phyloP scores from a whole-genome alignment of 2,888 invertebrate genomes.

The Rhagium mordax region DNA sequence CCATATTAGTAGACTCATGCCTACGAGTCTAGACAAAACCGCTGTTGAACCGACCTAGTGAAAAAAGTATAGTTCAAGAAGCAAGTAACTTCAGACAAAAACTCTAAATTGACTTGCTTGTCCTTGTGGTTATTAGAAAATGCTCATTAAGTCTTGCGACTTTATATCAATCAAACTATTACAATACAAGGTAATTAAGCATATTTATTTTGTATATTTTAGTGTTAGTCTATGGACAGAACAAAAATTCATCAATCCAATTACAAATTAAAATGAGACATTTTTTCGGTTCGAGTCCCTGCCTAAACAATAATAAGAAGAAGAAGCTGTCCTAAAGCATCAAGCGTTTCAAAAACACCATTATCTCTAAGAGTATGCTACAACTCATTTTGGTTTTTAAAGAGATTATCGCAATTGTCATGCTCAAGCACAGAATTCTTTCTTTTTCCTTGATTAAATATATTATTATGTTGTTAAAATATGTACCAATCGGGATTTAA shows the following conservation, averaged over 20 bases:
- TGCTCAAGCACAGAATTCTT: conserved; percentile 65
- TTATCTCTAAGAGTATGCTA: conserved; percentile 56
- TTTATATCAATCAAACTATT: no score
- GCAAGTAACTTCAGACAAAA: no score
- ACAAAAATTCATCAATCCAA: not conserved
- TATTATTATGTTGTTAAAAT: not conserved
- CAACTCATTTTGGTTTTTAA: conserved; percentile 53
- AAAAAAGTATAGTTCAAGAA: no score
- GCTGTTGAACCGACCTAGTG: no score
- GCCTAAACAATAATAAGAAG: conserved; percentile 67
- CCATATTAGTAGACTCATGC: no score
- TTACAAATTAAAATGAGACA: not conserved
- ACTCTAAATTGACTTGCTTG: no score
- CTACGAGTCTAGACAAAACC: no score
- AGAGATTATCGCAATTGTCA: conserved; percentile 53
- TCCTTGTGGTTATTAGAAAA: no score
- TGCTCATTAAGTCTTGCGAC: no score
- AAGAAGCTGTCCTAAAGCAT: conserved; percentile 68
- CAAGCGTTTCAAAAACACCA: conserved; percentile 62
- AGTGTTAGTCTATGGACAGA: conserved; percentile 18
- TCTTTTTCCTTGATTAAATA: conserved; percentile 33
- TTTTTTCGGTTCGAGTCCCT: conserved; percentile 70
- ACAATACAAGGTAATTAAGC: not conserved
- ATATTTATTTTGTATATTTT: not conserved
- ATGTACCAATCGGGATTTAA: conserved; percentile 7